Conservation (phyloP, 92 coral and sea anemone species). For the Palythoa grandis region DNA sequence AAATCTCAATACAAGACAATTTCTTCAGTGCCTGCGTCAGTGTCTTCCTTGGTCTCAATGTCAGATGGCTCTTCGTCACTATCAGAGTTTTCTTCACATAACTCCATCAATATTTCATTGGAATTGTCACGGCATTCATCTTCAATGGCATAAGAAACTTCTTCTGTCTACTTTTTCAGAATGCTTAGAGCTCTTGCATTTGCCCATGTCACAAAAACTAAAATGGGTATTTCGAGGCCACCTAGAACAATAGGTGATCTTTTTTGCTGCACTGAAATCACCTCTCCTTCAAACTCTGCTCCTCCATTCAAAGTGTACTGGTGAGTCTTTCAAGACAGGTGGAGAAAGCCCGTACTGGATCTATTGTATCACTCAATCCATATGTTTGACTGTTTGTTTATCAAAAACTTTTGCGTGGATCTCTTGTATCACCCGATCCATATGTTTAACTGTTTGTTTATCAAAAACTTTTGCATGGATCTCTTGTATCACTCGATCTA, state of each 20-base stretch:
- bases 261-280: not conserved
- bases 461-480: too few relatives aligned
- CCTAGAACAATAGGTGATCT: not conserved
- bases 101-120: not conserved
- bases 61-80: too few relatives aligned
- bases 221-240: too few relatives aligned
- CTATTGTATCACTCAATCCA: too few relatives aligned
- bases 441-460: too few relatives aligned
- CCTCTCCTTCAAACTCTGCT: not conserved
- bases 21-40: not conserved
- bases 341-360: not conserved
- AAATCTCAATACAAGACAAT: not conserved
- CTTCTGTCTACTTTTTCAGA: not conserved
- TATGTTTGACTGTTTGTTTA: too few relatives aligned
- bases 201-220: not conserved
- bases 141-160: not conserved
- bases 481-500: too few relatives aligned
- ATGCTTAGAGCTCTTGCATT: not conserved
- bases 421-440: too few relatives aligned
- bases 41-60: not conserved
- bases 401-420: too few relatives aligned
- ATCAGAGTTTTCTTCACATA: too few relatives aligned
- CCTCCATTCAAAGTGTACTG: not conserved
- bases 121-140: not conserved
- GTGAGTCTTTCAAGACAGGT: not conserved